These are phyloP conservation scores for Cygnus atratus DNA, from an alignment of 2,113 vertebrate species.

Conservation along the genomic window DNA sequence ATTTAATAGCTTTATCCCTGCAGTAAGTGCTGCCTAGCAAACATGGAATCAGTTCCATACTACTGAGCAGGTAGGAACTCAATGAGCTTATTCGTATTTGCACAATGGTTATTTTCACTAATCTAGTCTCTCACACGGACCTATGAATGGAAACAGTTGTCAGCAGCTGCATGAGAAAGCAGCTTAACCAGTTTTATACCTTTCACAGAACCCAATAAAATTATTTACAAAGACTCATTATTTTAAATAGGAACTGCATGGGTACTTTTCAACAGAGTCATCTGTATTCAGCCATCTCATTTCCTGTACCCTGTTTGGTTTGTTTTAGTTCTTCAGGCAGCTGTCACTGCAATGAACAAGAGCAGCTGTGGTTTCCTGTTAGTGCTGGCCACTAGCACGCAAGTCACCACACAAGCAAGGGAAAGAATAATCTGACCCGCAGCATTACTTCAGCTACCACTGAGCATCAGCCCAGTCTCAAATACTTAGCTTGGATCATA, in stretches of 20 bases:
- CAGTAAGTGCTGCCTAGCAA: neutral
- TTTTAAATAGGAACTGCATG: neutral
- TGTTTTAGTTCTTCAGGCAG: constrained; percentile 43
- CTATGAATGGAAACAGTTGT: neutral
- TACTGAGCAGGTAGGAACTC: neutral
- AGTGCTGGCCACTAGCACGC: neutral
- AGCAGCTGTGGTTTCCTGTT: constrained; percentile 69
- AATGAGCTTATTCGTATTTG: neutral
- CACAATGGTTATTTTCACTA: neutral
- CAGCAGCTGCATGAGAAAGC: neutral
- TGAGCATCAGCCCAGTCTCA: neutral
- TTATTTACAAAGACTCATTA: neutral
- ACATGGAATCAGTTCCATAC: neutral
- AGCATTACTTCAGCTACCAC: neutral
- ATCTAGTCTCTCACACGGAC: neutral
- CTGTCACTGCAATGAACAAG: constrained; percentile 41
- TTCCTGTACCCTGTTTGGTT: constrained; percentile 30
- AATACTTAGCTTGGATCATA: neutral
- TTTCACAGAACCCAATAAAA: neutral
- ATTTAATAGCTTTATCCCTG: neutral
- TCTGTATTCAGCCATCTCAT: constrained; percentile 14
- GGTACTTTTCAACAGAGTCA: neutral
- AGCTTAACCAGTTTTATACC: neutral
- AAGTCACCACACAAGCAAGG: neutral
- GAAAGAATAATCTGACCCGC: neutral